Evolutionary conservation across 2,113 vertebrate species (phyloP), one percentile per base, ranked within the genome.

Genomic region (Oxygymnocypris stewartii): DNA sequence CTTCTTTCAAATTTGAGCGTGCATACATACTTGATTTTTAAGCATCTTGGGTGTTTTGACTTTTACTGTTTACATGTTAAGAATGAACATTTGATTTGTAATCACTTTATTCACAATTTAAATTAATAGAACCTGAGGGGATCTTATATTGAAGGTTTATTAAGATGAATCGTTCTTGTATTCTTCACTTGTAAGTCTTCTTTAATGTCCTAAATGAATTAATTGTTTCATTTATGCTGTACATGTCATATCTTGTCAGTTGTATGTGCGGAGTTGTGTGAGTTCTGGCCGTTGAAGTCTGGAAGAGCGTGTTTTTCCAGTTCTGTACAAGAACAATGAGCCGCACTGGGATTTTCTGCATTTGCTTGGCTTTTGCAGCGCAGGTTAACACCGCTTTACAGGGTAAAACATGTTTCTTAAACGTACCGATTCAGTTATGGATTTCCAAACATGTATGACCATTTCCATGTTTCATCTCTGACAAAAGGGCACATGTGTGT

Each of bases 401-500:
- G 63, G 87, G 69, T 75, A 35, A 85, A 47, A 10, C n/a, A 6
- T 18, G 16, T 40, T 42, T 59, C n/a, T 42, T 11, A 73, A 84
- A 49, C 7, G 42, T 47, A 13, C 78, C 42, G 6, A 25, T n/a
- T 51, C 10, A 28, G 4, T 40, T 8, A 25, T 81, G 9, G 16
- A 69, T 10, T 44, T 57, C 11, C 4, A 74, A 18, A 42, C n/a
- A 42, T 54, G 35, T 31, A 14, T 28, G 40, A 57, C 40, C 18
- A 8, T 14, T 35, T n/a, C 18, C 5, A 9, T 35, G 37, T 61
- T 88, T 69, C 4, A 54, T 31, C 6, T 86, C 3, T 10, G 87
- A 88, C 2, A 31, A 59, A 47, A 44, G 54, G 23, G 14, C 23
- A 37, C 18, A 71, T n/a, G 1, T 94, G 92, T 84, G 59, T 87